Base-by-base conservation (phyloP, 2,797 vertebrate species). In the Odontamblyopus lacepedii region DNA sequence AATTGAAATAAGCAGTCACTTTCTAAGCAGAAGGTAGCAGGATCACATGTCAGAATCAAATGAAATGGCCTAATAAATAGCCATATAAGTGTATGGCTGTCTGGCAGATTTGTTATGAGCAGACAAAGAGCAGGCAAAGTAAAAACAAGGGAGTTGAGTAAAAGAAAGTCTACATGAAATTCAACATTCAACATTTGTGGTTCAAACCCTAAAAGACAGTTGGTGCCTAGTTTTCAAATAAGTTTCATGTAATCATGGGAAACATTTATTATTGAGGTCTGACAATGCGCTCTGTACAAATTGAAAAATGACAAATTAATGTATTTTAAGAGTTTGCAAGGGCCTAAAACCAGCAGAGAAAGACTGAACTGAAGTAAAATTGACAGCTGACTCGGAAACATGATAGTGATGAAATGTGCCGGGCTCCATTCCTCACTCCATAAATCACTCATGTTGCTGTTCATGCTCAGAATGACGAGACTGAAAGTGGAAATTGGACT, bases 401-500 rank as follows among this genome's bases (percentile, higher is more conserved):
- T 81, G 79, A 90, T 86, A 76, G 79, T 70, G 62, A 75, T 56
- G 85, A 69, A 57, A 83, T 73, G 78, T 85, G 83, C 77, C 85
- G 84, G 74, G 74, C 71, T 85, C 74, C 68, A 86, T 88, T 83
- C 73, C 84, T 73, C 70, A 44, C 57, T 78, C 72, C 69, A 84
- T 89, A 82, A 84, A 87, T 90, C 84, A 85, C 83, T 82, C 71
- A 78, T 83, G 80, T 79, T 88, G 83, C 82, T 84, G 79, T 68
- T 81, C 63, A 78, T 82, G 76, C 72, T 88, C 80, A 79, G 72
- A 84, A 84, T 80, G 76, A 87, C 83, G 76, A 87, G 44, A 79
- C 82, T 84, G 87, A 85, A 87, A 88, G 82, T 91, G 83, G 85
- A 89, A 87, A 89, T 78, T 73, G 74, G 82, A 85, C 80, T 87